Percentiles rank a stretch among this genome's conserved stretches.
phyloP scores from a whole-genome alignment of 2,888 invertebrate genomes.

The Agonopterix subpropinquella region DNA sequence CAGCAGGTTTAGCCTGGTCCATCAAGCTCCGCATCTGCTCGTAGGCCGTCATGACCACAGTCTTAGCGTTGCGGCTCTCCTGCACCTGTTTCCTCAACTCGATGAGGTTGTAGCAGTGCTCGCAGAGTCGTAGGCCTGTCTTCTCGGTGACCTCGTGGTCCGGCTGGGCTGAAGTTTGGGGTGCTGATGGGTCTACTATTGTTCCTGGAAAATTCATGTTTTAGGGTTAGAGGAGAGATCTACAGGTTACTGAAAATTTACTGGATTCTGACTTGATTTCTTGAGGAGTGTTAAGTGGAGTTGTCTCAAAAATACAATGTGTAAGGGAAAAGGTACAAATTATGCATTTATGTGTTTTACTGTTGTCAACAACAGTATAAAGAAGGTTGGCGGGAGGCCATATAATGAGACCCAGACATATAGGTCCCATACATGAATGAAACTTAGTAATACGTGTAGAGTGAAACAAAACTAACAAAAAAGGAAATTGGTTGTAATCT shows the following conservation, averaged over 20 bases:
- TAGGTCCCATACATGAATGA: too few relatives aligned
- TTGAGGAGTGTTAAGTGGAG: too few relatives aligned
- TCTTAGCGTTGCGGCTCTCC: conserved; percentile 87
- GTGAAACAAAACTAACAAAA: too few relatives aligned
- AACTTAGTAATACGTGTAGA: too few relatives aligned
- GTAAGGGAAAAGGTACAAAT: too few relatives aligned
- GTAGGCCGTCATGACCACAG: conserved; percentile 87
- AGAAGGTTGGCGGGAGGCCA: too few relatives aligned
- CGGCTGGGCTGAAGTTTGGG: conserved; percentile 31
- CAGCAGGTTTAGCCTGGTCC: conserved; percentile 82
- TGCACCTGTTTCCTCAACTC: conserved; percentile 87
- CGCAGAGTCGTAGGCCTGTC: conserved; percentile 80
- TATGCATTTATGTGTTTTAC: too few relatives aligned
- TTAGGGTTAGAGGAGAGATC: background rate
- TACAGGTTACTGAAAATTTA: background rate
- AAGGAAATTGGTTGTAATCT: too few relatives aligned
- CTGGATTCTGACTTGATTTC: too few relatives aligned
- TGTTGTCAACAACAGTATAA: too few relatives aligned
- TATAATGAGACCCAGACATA: too few relatives aligned
- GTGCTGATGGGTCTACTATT: conserved; percentile 65
- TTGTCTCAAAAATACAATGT: too few relatives aligned
- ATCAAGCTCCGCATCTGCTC: conserved; percentile 86
- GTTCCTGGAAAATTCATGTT: conserved; percentile 34
- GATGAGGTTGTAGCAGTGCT: conserved; percentile 87
- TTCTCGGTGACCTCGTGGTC: conserved; percentile 67